Evolutionary conservation across 2,888 invertebrate species (phyloP).

Genomic region (Electrophaes corylata): DNA sequence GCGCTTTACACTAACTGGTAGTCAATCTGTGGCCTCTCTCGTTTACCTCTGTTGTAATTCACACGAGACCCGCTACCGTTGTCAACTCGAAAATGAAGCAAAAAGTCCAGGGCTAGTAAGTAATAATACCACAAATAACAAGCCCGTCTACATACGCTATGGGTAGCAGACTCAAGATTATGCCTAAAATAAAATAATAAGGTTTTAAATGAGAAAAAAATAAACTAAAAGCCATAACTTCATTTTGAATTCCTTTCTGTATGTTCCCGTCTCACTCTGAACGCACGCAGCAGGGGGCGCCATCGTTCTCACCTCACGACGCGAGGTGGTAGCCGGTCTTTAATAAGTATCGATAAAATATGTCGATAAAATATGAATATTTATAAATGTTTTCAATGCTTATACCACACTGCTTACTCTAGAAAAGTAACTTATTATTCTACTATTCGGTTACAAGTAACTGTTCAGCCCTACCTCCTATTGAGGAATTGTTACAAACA

Average conservation of each 20-base stretch:
- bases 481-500: slow-evolving; percentile 17
- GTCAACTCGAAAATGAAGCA: slow-evolving; percentile 58
- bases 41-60: slow-evolving; percentile 56
- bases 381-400: slow-evolving; percentile 80
- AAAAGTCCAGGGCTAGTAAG: slow-evolving; percentile 41
- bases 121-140: slow-evolving; percentile 44
- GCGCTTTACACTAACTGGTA: slow-evolving; percentile 33
- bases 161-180: slow-evolving; percentile 60
- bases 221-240: slow-evolving; percentile 78
- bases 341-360: slow-evolving; percentile 84
- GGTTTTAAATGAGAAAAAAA: slow-evolving; percentile 65
- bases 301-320: slow-evolving; percentile 84
- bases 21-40: slow-evolving; percentile 6
- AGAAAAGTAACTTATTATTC: slow-evolving; percentile 32
- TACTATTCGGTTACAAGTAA: slow-evolving; percentile 29
- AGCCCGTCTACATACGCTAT: slow-evolving; percentile 49
- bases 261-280: slow-evolving; percentile 77
- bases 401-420: slow-evolving; percentile 50
- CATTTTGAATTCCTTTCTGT: slow-evolving; percentile 80
- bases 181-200: slow-evolving; percentile 74
- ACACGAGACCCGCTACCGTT: slow-evolving; percentile 70
- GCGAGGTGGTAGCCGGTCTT: slow-evolving; percentile 82
- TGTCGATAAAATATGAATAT: slow-evolving; percentile 82
- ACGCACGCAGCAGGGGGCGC: slow-evolving; percentile 79
- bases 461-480: neutral